These are phyloP conservation scores for Erebia ligea DNA, from an alignment of 2,888 invertebrate genomes.

Conservation along the genomic window DNA sequence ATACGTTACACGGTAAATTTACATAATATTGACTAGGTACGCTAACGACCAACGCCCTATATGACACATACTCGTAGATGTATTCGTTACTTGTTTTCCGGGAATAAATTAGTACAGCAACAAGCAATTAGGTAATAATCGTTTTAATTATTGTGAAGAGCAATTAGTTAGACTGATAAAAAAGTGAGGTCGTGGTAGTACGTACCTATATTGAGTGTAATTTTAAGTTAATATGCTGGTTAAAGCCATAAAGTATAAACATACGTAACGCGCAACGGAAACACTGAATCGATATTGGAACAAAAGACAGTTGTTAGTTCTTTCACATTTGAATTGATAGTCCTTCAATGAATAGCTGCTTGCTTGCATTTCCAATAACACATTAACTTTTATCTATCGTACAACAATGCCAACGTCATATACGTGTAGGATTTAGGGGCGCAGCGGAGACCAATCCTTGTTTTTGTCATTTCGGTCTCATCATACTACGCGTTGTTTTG, in stretches of 20 bases:
- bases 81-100: slow-evolving; percentile 21
- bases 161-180: slow-evolving; percentile 22
- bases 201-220: background rate
- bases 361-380: too few species aligned
- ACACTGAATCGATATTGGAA: background rate
- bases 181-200: background rate
- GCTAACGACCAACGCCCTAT: slow-evolving; percentile 32
- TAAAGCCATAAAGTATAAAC: too few species aligned
- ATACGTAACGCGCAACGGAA: background rate
- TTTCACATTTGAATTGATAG: too few species aligned
- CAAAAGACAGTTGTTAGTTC: too few species aligned
- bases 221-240: background rate
- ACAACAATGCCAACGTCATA: too few species aligned
- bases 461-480: too few species aligned
- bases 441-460: too few species aligned
- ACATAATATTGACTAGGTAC: slow-evolving; percentile 33
- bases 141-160: slow-evolving; percentile 21
- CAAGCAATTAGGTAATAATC: slow-evolving; percentile 26
- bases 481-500: too few species aligned
- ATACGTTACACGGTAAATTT: slow-evolving; percentile 29
- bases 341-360: too few species aligned
- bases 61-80: slow-evolving; percentile 32
- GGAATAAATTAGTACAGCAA: slow-evolving; percentile 32
- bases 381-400: too few species aligned
- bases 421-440: too few species aligned